Evolutionary conservation across 1,140 invertebrate genomes (phyloP), one percentile per base, ranked within the genome.

Genomic region (Chymomyza costata): DNA sequence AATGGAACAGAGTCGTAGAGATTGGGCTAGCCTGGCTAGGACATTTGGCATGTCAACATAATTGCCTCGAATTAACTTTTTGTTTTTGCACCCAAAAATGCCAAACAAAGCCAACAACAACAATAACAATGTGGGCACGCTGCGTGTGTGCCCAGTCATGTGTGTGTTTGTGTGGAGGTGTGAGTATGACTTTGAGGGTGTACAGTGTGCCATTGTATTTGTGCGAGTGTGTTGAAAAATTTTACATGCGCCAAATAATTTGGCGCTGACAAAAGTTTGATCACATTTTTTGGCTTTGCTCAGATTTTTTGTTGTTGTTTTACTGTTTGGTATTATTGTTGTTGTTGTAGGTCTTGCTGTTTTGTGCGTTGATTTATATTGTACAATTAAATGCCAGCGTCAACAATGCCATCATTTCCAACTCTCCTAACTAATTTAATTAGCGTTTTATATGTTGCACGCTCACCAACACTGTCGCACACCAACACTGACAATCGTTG

Each of bases 21-120:
- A 34, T 14, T 18, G 1, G 21, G 34, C 39, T 35, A 39, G 10
- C 54, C 13, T 40, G 37, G 7, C 37, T 59, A 49, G 73, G 41
- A 67, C 68, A 73, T 80, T 80, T 68, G 64, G 64, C 73, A 68
- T 80, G 73, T 80, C 73, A 73, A 73, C 67, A 68, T 80, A 80
- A 80, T 80, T 80, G 73, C 73, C 74, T 47, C 59, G 71, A 78
- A 78, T 78, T 80, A 76, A 80, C 73, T 80, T 80, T 80, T 65
- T 70, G 54, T 57, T 80, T 69, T 57, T 61, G 37, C 8, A 17
- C 34, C 51, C 60, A 64, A n/a, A n/a, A n/a, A 69, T 50, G 48
- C 52, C 65, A 40, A 63, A 54, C 37, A 58, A 58, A n/a, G n/a
- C n/a, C 25, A 51, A 37, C 46, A 58, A 62, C 35, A 56, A 30